phyloP scores from a whole-genome alignment of 2,888 invertebrate genomes.

The Brassicogethes aeneus region DNA sequence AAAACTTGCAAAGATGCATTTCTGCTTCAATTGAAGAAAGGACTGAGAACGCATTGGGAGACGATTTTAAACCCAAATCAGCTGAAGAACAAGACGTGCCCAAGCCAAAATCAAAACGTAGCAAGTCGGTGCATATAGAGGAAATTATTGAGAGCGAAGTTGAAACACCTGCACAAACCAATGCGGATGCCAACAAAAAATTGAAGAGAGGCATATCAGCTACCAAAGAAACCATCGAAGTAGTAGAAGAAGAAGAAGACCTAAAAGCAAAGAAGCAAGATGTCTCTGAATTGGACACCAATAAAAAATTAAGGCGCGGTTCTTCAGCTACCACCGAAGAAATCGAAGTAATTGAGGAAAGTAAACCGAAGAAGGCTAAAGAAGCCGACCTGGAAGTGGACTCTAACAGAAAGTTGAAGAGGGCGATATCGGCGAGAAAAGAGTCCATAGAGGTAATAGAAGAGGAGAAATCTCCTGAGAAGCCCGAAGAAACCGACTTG shows the following conservation, averaged over 20 bases:
- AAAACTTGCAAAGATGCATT: conserved; percentile 13
- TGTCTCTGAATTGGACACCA: conserved; percentile 21
- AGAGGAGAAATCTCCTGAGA: conserved; percentile 29
- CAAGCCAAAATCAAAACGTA: conserved; percentile 21
- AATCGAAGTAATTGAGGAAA: conserved; percentile 8
- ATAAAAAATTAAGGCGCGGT: conserved; percentile 29
- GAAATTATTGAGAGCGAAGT: conserved; percentile 28
- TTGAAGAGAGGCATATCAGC: conserved; percentile 30
- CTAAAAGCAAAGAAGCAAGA: too few relatives aligned
- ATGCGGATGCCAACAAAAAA: conserved; percentile 22
- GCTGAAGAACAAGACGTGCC: conserved; percentile 14
- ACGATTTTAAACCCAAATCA: conserved; percentile 12
- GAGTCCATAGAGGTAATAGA: conserved; percentile 23
- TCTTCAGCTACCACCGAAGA: conserved; percentile 19
- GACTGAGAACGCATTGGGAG: conserved; percentile 18
- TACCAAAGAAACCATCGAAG: conserved; percentile 18
- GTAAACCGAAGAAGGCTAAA: conserved; percentile 6
- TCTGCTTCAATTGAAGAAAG: conserved; percentile 24
- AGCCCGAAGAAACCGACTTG: conserved; percentile 17
- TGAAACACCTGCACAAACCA: conserved; percentile 16
- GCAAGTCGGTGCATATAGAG: conserved; percentile 27
- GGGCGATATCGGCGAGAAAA: conserved; percentile 24
- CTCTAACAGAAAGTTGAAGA: conserved; percentile 27
- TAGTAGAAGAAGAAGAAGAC: conserved; percentile 27
- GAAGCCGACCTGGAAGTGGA: conserved; percentile 15